Percentiles rank a stretch among this genome's conserved stretches.
These are phyloP conservation scores for Lanius collurio DNA, from an alignment of 2,113 vertebrate species.

Conservation along the genomic window DNA sequence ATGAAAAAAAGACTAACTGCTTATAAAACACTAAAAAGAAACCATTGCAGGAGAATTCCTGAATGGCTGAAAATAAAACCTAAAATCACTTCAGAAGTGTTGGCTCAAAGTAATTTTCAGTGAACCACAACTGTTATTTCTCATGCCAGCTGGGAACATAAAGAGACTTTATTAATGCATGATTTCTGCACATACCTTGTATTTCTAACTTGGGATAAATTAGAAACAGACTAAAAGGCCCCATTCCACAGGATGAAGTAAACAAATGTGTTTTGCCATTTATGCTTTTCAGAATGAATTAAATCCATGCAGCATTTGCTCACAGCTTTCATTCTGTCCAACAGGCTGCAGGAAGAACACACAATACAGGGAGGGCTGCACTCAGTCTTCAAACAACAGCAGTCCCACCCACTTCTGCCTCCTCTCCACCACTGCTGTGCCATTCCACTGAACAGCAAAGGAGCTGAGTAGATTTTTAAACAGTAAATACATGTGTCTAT, in stretches of 20 bases:
- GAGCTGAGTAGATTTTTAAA: background rate
- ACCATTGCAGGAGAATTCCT: conserved; percentile 9
- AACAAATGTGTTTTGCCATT: conserved; percentile 67
- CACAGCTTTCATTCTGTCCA: conserved; percentile 74
- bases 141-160: conserved; percentile 50
- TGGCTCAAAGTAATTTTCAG: conserved; percentile 51
- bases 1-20: conserved; percentile 21
- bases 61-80: conserved; percentile 57
- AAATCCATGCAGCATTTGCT: conserved; percentile 73
- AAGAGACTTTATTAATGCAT: conserved; percentile 54
- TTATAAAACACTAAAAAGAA: conserved; percentile 43
- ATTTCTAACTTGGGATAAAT: conserved; percentile 67
- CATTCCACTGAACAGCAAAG: background rate
- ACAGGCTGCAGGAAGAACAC: conserved; percentile 71
- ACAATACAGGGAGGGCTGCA: background rate
- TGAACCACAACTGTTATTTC: conserved; percentile 62
- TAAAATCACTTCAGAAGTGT: conserved; percentile 53
- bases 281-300: conserved; percentile 67
- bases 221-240: conserved; percentile 66
- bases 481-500: background rate
- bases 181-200: conserved; percentile 54
- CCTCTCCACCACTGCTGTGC: background rate
- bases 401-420: background rate
- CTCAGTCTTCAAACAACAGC: background rate
- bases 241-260: conserved; percentile 68